Base-by-base conservation (phyloP, 2,888 invertebrate genomes). In the Brachycybe producta region DNA sequence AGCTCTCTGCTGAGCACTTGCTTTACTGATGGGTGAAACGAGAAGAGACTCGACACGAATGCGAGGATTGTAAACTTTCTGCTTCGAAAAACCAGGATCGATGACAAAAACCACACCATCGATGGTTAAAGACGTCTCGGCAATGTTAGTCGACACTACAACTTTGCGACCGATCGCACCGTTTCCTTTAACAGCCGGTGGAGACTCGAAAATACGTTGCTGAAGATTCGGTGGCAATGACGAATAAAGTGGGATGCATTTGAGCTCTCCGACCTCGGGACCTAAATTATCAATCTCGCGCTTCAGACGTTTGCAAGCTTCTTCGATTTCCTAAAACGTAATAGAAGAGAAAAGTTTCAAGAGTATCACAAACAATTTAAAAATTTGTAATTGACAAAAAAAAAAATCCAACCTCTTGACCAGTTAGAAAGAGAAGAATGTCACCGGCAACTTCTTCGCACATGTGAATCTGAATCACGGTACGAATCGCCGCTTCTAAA, bases 71-170 rank as follows among this genome's bases (percentile, higher is more conserved):
- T 87, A 88, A 4, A 88, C 88, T 73, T 98, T 99, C 67, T 98
- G 98, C 64, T 98, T 99, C 0, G 97, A 92, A 70, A 99, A 99
- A 8, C 98, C 98, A 0, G 98, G 97, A 70, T 98, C 98, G 63
- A 99, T 97, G 8, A 99, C 98, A 66, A 95, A 99, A 11, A 99
- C 98, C 1, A 98, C 95, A 42, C 98, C 98, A 62, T 98, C 98
- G 61, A 98, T 98, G 4, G 98, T 99, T 23, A 99, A 70, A 0
- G 97, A 97, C 0, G 98, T 99, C 72, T 99, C 98, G 0, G 98
- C 98, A 58, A 99, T 98, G 66, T 99, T 98, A 0, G 98, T 98
- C 0, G 97, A 95, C 0, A 99, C 92, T 0, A 99, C 97, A 1
- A 94, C 88, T 68, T 81, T 91, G 3, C 91, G 70, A 0, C 94